phyloP scores from a whole-genome alignment of 2,888 invertebrate genomes.

The Teinopalpus imperialis region DNA sequence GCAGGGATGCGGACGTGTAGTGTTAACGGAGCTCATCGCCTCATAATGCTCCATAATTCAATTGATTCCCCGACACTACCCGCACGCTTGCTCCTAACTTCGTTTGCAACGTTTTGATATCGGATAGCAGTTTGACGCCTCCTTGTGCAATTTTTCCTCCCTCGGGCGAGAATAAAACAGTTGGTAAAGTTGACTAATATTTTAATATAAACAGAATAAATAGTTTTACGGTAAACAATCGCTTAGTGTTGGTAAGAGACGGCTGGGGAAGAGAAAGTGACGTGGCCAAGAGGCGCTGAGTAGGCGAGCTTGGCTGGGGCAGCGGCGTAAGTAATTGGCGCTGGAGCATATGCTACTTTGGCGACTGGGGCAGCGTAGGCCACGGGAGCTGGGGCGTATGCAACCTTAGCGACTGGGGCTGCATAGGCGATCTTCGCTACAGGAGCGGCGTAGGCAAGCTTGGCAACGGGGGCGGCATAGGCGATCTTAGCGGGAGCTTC shows the following conservation, averaged over 20 bases:
- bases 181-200: slow-evolving; percentile 29
- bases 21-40: slow-evolving; percentile 71
- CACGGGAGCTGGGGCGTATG: slow-evolving; percentile 38
- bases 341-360: slow-evolving; percentile 41
- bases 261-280: slow-evolving; percentile 60
- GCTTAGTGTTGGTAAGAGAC: slow-evolving; percentile 69
- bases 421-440: slow-evolving; percentile 42
- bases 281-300: slow-evolving; percentile 45
- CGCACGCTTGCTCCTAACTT: slow-evolving; percentile 78
- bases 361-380: slow-evolving; percentile 36
- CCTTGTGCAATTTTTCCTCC: slow-evolving; percentile 64
- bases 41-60: slow-evolving; percentile 79
- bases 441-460: slow-evolving; percentile 37
- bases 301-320: slow-evolving; percentile 40
- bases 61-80: slow-evolving; percentile 80
- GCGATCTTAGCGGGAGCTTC: slow-evolving; percentile 38
- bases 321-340: slow-evolving; percentile 45
- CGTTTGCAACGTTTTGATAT: slow-evolving; percentile 80
- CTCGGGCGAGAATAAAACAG: slow-evolving; percentile 50
- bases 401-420: slow-evolving; percentile 38
- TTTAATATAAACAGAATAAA: slow-evolving; percentile 60
- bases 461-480: slow-evolving; percentile 29
- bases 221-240: slow-evolving; percentile 41
- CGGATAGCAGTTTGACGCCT: slow-evolving; percentile 75
- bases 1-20: slow-evolving; percentile 65